Base-by-base conservation (phyloP, 64 coral and sea anemone species). In the Cladopsammia gracilis region DNA sequence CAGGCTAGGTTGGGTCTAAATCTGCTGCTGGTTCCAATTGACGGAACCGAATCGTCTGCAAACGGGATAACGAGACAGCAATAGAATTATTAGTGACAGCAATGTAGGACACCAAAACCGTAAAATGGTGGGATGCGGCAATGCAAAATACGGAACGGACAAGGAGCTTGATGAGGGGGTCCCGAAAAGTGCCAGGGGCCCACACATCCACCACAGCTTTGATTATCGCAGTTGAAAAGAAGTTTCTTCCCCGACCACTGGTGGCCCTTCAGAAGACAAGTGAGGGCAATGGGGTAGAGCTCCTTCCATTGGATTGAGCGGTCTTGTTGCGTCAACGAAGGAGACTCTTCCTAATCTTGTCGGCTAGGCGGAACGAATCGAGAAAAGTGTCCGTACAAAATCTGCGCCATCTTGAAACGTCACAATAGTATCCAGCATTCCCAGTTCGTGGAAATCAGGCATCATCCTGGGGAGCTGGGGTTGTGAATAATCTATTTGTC, bases 61-160 rank as follows among this genome's bases (percentile, higher is more conserved):
- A 87, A 51, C 67, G 85, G 15, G 85, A 87, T 73, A 87, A 72
- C 2, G 85, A 50, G n/a, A 58, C 68, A 54, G 85, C 67, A 19
- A 73, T 52, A 2, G 34, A 34, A 34, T 87, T 73, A 34, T 34
- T 10, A 7, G 20, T 87, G 6, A 69, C 48, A 51, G 20, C 19
- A 50, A 73, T 50, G 13, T 87, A 68, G 10, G 66, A n/a, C 9
- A 71, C 48, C 3, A 71, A 22, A 45, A 87, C 60, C 13, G 60
- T 62, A 62, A 62, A 62, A 12, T 49, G 47, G 11, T 60, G 14
- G 12, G 60, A 11, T 7, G 60, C 60, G 13, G 60, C 60, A 62
- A 0, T 62, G 34, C 4, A 62, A 19, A 20, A 62, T 11, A 62
- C 3, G 12, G 60, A 12, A 1, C 43, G 22, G 50, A 87, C 48